Base-by-base conservation (phyloP, 2,888 invertebrate species). In the Lepidochrysops patricia region DNA sequence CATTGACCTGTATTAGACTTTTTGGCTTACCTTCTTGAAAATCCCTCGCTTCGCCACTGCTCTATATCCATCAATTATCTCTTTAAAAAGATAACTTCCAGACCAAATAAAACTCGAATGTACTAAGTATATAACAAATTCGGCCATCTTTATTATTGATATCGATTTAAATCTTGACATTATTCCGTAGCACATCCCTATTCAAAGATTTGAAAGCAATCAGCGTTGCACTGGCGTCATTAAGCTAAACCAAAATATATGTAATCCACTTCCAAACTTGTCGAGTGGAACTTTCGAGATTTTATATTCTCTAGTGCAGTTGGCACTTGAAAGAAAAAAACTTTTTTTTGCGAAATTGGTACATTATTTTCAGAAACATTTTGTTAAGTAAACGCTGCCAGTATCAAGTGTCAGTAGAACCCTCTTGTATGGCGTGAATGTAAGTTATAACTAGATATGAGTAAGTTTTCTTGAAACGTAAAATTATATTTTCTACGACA, bases 131-230 rank as follows among this genome's bases (percentile, higher is more conserved):
- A n/a, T n/a, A n/a, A 13, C 13, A 19, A 29, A 4, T 15, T 13
- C 27, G 13, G 15, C 12, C 15, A 29, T 15, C 15, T 54, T 54
- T 12, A 19, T 54, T 13, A 54, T 54, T 9, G 12, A 54, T 29
- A 54, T 43, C 43, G 43, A 43, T 43, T 19, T 9, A 43, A 43
- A 43, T 43, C 43, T 43, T 43, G 43, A 43, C 43, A 13, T 34
- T 13, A 34, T n/a, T 57, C 23, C 23, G 9, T 34, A 15, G 23
- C 34, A n/a, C 58, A 34, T 50, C 58, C 13, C 50, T 58, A 58
- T 27, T 19, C 58, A 56, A 35, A 64, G 58, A 60, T 66, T 64
- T 63, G 63, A 59, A 37, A 52, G 60, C 65, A 63, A 65, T 64
- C 63, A 60, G 62, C 58, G 59, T 60, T 26, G 57, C 57, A 57